Evolutionary conservation across 2,888 invertebrate species (phyloP), one percentile per base, ranked within the genome.

Genomic region (Epinotia demarniana): DNA sequence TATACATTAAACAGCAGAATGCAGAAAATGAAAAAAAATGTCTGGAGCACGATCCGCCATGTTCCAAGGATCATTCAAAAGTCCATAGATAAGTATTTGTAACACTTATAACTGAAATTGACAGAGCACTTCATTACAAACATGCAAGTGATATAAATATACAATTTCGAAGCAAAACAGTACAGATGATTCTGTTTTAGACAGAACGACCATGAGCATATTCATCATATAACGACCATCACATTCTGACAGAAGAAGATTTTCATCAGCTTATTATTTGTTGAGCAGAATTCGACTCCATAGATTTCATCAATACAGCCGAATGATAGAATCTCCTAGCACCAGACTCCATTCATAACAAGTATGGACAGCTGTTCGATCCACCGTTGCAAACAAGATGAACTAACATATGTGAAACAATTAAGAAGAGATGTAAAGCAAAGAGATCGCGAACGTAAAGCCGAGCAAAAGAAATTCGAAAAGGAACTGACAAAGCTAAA

Each of bases 401-500:
- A 64, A 23, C 16, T 64, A 23, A 13, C 16, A 23, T 64, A 64
- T 46, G 43, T 64, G 0, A 64, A 64, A 16, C 46, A 46, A 64
- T 6, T 64, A 19, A 64, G 63, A 64, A 46, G 16, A 49, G 63
- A 64, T 46, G 19, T 64, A 46, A 64, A 64, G 46, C 23, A 64
- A 46, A 8, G 5, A 64, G 63, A 64, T 16, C 9, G 16, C 2
- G 46, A 46, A 2, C 63, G 19, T 16, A 16, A 46, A 5, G 5
- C 19, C 9, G 63, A 64, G 23, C 46, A 64, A 64, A 23, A 4
- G 8, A 13, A 64, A 19, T 64, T 64, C 23, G 13, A 64, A 23
- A 46, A 64, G 12, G 63, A 64, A 64, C 23, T 64, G 23, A 46
- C 19, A 23, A 46, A 16, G 1, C 46, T 64, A 23, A 6, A 64